Conservation (phyloP, 2,797 vertebrate genomes). For the Anas flavirostris region DNA sequence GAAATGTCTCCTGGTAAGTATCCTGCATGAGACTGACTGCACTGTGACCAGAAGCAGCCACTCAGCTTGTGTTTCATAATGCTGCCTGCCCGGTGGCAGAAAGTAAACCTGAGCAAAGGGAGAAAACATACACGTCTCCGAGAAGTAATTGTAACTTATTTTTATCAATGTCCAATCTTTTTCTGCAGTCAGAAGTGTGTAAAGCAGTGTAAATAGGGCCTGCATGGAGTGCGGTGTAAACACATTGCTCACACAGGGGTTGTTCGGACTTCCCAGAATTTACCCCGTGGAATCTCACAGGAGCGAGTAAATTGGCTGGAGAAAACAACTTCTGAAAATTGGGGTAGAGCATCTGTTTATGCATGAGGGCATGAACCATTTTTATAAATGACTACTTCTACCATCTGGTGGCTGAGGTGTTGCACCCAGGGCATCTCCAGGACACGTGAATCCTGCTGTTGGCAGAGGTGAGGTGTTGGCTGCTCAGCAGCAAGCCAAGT, state of each 20-base stretch:
- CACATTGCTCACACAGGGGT: rapidly evolving
- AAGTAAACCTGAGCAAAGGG: not conserved
- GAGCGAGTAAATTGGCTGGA: not conserved
- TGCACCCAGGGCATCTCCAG: rapidly evolving
- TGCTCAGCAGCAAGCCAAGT: not conserved
- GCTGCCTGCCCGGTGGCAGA: not conserved
- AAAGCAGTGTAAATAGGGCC: not conserved
- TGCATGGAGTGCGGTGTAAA: not conserved
- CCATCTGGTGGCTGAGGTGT: not conserved
- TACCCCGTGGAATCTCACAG: not conserved
- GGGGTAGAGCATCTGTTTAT: not conserved
- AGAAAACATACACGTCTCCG: not conserved
- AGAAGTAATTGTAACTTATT: not conserved
- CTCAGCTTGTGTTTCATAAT: not conserved
- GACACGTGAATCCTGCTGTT: rapidly evolving
- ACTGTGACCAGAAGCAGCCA: not conserved
- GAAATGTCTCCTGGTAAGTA: not conserved
- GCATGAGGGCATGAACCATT: not conserved
- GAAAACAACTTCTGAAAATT: not conserved
- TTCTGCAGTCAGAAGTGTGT: not conserved
- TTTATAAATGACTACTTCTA: not conserved
- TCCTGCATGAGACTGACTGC: not conserved
- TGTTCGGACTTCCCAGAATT: not conserved
- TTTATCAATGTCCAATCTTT: not conserved
- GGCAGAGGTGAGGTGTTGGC: not conserved